Evolutionary conservation across 2,888 invertebrate genomes (phyloP), one percentile per base, ranked within the genome.

Genomic region (Chymomyza caudatula): DNA sequence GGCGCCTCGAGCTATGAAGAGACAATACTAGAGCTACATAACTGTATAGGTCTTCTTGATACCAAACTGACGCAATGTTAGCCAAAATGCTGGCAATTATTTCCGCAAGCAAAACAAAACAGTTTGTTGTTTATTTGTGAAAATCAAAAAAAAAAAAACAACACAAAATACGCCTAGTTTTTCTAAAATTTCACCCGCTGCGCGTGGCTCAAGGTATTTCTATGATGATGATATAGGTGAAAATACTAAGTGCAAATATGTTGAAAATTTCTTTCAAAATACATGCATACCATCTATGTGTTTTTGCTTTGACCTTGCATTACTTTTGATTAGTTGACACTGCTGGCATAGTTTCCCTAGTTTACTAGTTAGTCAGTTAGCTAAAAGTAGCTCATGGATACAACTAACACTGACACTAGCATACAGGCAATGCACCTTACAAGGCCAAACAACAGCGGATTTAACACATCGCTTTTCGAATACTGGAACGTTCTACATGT

Each of bases 241-340:
- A 1, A 37, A 37, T 37, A 37, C 29, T 11, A 37, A 11, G 29
- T 37, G 11, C 8, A 37, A 37, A 37, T 37, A 37, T 37, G 29
- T 37, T 37, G 29, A 37, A 37, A 37, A 37, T 37, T 37, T 37
- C 29, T 37, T 37, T 37, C n/a, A n/a, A n/a, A n/a, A n/a, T n/a
- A n/a, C n/a, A n/a, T n/a, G n/a, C n/a, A n/a, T n/a, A 25, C 29
- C 11, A 37, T 37, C 29, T 66, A 73, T 58, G 73, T 49, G 63
- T 59, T 55, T 23, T 78, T 73, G 74, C 79, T 87, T 86, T 80
- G 85, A 68, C 70, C 52, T 70, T 58, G 68, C 56, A 71, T 69
- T 72, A 52, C 58, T 58, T 62, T 67, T 57, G 71, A 69, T 57
- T 70, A 52, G 56, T 51, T 62, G 51, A 23, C 55, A 49, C 68